Conservation (phyloP, 2,113 vertebrate genomes). For the Eubucco bourcierii region DNA sequence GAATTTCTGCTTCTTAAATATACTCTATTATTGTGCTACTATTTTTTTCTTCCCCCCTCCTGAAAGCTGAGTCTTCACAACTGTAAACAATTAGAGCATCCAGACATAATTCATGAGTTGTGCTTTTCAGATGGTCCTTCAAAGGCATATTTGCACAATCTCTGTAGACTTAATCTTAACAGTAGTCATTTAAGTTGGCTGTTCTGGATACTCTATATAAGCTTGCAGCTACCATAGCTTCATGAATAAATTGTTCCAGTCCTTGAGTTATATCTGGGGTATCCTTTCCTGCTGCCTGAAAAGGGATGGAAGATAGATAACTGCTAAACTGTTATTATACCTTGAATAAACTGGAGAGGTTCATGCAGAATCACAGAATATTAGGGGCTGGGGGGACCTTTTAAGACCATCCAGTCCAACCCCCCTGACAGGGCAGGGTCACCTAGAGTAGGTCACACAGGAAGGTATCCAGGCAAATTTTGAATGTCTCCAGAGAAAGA, state of each 20-base stretch:
- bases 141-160: background rate
- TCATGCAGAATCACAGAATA: no score
- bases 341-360: background rate
- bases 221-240: background rate
- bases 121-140: background rate
- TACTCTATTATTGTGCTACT: background rate
- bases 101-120: background rate
- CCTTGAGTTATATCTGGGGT: background rate
- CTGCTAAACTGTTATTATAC: background rate
- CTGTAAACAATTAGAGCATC: background rate
- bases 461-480: no score
- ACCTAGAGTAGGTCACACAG: no score
- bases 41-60: background rate
- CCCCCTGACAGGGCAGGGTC: no score
- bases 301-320: background rate
- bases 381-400: no score
- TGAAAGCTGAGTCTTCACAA: background rate
- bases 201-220: background rate
- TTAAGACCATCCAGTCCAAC: no score
- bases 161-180: background rate
- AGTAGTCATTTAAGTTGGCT: background rate
- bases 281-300: background rate
- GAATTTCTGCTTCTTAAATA: background rate
- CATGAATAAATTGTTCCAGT: background rate
- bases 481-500: no score